Evolutionary conservation across 2,797 vertebrate genomes (phyloP), one percentile per base, ranked within the genome.

Genomic region (Chloroceryle amazona): DNA sequence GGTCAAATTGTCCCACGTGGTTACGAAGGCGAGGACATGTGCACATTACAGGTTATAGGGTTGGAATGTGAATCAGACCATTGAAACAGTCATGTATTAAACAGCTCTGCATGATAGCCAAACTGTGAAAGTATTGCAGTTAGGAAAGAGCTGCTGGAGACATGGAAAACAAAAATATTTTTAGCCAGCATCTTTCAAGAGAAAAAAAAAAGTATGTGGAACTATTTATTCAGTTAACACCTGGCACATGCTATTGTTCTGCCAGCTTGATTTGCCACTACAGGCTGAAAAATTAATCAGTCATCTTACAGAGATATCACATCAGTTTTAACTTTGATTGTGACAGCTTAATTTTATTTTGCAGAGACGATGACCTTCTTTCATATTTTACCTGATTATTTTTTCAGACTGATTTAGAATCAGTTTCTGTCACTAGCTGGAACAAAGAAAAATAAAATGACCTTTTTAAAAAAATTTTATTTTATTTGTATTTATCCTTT

Each of bases 311-410:
- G 63, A 91, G 60, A 47, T 33, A 86, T 26, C 70, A 37, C n/a
- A 58, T 66, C 0, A 0, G 21, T 60, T 95, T 89, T 79, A 80
- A 25, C 47, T 83, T 84, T 83, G 75, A 92, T 88, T 93, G 39
- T 86, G 73, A 75, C 46, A 83, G 67, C 47, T 89, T 95, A 39
- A 86, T 86, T 89, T 93, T 75, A 37, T 9, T 73, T 83, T 96
- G 73, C 41, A 62, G 71, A 81, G 72, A 76, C 57, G 26, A 95
- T 33, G 28, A 10, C 6, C 2, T 85, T 16, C 17, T 83, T 85
- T 86, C 62, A 76, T 11, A 46, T 63, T 81, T 85, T 58, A 55
- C 11, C 23, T 88, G 66, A 76, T 54, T 37, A 42, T 88, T 93
- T 86, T 63, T 93, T 62, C 44, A 73, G 67, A 23, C 31, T 73